phyloP scores from a whole-genome alignment of 2,888 invertebrate genomes.

The Trachelus iudaicus region DNA sequence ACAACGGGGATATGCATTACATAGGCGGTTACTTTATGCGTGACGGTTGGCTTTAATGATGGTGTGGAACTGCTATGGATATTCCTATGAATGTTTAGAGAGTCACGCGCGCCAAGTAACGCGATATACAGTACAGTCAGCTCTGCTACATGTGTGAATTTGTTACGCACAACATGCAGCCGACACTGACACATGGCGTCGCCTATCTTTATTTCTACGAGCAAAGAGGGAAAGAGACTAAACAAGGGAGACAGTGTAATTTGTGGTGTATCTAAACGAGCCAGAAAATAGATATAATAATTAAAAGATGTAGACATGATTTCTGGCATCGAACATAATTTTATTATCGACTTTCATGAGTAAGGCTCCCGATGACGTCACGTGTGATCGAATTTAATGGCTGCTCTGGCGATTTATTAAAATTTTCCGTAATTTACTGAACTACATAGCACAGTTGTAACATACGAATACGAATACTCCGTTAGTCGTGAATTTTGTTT shows the following conservation, averaged over 20 bases:
- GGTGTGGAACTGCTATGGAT: not conserved
- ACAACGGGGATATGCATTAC: not conserved
- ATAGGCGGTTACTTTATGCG: not conserved
- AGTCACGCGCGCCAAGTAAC: conserved; percentile 36
- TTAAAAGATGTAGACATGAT: not conserved
- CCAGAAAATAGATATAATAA: not conserved
- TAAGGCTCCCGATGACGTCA: not conserved
- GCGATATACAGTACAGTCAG: conserved; percentile 26
- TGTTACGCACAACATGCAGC: not conserved
- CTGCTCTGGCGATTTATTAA: not conserved
- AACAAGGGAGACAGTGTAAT: not conserved
- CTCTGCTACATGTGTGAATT: not conserved
- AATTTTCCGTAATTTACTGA: not conserved
- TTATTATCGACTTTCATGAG: not conserved
- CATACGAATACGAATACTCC: not conserved
- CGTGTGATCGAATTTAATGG: not conserved
- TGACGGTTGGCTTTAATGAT: not conserved
- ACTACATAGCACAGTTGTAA: not conserved
- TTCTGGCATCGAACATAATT: not conserved
- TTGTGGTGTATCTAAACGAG: not conserved
- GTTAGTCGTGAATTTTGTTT: not conserved
- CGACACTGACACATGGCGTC: not conserved
- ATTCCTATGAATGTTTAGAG: conserved; percentile 26
- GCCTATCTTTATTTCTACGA: not conserved
- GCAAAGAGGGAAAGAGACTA: not conserved